Conservation (phyloP, 2,113 vertebrate genomes). For the Heliornis fulica region DNA sequence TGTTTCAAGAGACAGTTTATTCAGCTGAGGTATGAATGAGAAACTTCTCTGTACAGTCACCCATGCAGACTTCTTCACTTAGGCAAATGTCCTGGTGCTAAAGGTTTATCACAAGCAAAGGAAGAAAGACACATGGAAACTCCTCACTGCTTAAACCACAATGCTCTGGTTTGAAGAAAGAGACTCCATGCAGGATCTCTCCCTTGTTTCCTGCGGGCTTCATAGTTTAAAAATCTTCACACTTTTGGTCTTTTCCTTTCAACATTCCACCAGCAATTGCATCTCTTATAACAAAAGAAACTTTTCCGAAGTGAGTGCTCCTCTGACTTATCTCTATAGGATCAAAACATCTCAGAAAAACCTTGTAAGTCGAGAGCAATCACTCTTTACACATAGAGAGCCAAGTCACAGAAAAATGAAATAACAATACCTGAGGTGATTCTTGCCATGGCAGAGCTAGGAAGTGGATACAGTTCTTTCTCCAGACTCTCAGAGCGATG, state of each 20-base stretch:
- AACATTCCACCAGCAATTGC: not conserved
- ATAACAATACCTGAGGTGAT: not conserved
- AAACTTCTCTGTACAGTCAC: not conserved
- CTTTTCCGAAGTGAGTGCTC: not conserved
- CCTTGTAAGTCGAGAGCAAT: not conserved
- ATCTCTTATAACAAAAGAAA: not conserved
- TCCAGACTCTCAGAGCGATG: not conserved
- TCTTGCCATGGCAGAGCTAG: not conserved
- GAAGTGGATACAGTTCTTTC: not conserved
- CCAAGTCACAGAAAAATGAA: not conserved
- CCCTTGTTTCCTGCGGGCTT: not conserved
- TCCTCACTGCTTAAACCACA: not conserved
- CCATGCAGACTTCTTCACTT: not conserved
- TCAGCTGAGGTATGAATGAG: not conserved
- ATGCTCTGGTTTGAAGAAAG: not conserved
- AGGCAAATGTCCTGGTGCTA: not conserved
- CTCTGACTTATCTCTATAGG: not conserved
- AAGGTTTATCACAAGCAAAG: not conserved
- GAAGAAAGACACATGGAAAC: not conserved
- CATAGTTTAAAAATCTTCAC: not conserved
- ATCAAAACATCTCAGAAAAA: not conserved
- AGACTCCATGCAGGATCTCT: not conserved
- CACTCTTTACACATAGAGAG: not conserved
- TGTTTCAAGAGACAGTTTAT: not conserved
- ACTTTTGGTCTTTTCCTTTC: not conserved